Evolutionary conservation across 2,113 vertebrate genomes (phyloP).

Genomic region (Choloepus hoffmanni): DNA sequence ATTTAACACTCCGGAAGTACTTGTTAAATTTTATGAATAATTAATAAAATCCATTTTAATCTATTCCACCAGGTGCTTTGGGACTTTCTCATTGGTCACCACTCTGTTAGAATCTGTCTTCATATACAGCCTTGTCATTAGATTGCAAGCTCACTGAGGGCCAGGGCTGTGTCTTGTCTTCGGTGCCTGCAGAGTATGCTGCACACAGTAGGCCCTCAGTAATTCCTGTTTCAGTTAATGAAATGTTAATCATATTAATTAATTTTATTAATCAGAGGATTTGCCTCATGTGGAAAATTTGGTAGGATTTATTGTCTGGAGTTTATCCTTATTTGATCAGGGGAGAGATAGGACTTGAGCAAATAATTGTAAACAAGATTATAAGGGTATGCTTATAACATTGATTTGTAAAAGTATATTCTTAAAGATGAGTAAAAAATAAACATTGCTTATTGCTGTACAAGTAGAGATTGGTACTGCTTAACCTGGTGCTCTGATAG

Average conservation of each 20-base stretch:
- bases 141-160: neutral
- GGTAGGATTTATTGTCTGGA: neutral
- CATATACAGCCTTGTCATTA: neutral
- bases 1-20: conserved; percentile 37
- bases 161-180: neutral
- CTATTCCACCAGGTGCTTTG: neutral
- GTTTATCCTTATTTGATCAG: conserved; percentile 27
- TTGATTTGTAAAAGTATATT: neutral
- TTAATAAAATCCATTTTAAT: conserved; percentile 27
- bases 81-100: neutral
- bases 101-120: neutral
- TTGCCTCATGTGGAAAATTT: neutral
- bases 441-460: neutral
- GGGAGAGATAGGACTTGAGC: conserved; percentile 12
- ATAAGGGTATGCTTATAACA: neutral
- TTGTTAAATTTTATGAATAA: conserved; percentile 55
- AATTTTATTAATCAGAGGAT: neutral
- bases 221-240: neutral
- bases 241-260: neutral
- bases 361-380: conserved; percentile 23
- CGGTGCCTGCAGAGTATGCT: neutral
- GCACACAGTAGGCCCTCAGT: neutral
- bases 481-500: neutral
- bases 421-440: conserved; percentile 33
- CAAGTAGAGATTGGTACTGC: neutral